phyloP scores from a whole-genome alignment of 2,113 vertebrate species.

The Spheniscus mendiculus region DNA sequence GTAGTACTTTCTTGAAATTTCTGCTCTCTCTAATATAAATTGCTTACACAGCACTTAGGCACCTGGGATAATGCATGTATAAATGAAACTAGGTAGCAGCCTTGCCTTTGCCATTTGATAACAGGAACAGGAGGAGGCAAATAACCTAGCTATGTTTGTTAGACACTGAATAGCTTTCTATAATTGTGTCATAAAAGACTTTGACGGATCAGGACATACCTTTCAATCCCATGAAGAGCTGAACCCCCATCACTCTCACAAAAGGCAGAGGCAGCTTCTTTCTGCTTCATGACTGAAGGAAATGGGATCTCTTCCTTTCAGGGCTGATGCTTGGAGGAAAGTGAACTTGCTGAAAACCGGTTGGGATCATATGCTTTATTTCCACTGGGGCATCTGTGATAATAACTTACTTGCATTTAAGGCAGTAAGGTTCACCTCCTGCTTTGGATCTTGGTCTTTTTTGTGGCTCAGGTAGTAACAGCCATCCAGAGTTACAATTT shows the following conservation, averaged over 20 bases:
- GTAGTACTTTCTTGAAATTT: not conserved
- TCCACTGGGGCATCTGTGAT: not conserved
- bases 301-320: not conserved
- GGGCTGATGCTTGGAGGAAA: not conserved
- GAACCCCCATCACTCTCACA: not conserved
- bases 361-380: not conserved
- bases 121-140: not conserved
- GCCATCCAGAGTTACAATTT: not conserved
- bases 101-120: not conserved
- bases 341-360: not conserved
- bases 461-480: not conserved
- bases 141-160: not conserved
- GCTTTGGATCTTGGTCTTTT: not conserved
- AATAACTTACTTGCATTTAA: not conserved
- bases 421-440: not conserved
- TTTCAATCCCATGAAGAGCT: not conserved
- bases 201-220: not conserved
- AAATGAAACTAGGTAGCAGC: not conserved
- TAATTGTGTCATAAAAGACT: not conserved
- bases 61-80: not conserved
- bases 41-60: not conserved
- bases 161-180: not conserved
- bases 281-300: not conserved
- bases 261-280: not conserved
- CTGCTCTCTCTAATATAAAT: not conserved